A percentile compares a stretch with the other conserved stretches of the same genome.
Evolutionary conservation across 2,888 invertebrate genomes (phyloP).

Genomic region (Caenorhabditis becei): DNA sequence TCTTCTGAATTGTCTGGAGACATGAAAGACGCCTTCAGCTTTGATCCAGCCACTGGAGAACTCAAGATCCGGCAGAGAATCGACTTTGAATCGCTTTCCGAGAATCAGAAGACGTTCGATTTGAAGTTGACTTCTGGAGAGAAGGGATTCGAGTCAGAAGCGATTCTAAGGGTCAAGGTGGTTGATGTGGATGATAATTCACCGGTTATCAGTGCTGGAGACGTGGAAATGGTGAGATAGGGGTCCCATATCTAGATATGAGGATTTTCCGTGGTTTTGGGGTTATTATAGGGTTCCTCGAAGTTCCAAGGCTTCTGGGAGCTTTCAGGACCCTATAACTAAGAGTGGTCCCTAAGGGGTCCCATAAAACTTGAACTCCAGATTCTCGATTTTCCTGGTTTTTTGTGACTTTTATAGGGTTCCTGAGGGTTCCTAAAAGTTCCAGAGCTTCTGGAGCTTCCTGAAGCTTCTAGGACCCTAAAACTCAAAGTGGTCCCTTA

Average conservation of each 20-base stretch:
- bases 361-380: too few species aligned
- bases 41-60: slow-evolving; percentile 54
- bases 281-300: neutral
- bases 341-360: too few species aligned
- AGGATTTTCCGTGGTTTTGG: neutral
- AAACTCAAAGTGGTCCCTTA: too few species aligned
- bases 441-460: too few species aligned
- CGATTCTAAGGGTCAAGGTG: slow-evolving; percentile 58
- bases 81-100: slow-evolving; percentile 65
- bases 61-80: slow-evolving; percentile 59
- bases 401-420: too few species aligned
- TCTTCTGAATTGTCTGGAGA: slow-evolving; percentile 37
- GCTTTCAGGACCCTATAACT: too few species aligned
- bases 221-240: slow-evolving; percentile 37
- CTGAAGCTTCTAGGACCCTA: too few species aligned
- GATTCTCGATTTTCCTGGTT: too few species aligned
- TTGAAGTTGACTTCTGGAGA: slow-evolving; percentile 65
- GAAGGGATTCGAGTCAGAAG: slow-evolving; percentile 53
- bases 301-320: too few species aligned
- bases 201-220: slow-evolving; percentile 58
- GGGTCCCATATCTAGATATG: too few species aligned
- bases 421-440: too few species aligned
- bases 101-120: slow-evolving; percentile 49
- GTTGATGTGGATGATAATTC: slow-evolving; percentile 72
- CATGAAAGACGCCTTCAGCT: slow-evolving; percentile 57